Evolutionary conservation across 1,140 invertebrate genomes (phyloP), one percentile per base, ranked within the genome.

Genomic region (Calliopsis andreniformis): DNA sequence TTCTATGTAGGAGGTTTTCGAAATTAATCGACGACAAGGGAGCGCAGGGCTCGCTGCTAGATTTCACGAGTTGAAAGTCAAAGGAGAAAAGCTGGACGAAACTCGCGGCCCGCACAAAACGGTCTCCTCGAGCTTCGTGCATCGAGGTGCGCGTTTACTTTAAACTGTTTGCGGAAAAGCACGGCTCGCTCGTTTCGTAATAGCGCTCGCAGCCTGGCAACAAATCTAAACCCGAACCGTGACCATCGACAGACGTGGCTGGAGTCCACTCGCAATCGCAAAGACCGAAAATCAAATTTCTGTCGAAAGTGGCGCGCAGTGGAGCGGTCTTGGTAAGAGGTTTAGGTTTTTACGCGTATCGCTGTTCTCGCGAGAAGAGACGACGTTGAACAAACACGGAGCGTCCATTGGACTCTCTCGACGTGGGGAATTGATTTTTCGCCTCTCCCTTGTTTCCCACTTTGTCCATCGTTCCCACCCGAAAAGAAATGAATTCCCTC

Each of bases 401-500:
- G 55, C 35, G 30, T n/a, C 16, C 55, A n/a, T 55, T 8, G 49
- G 23, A 25, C 55, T 76, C 28, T 28, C 45, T 35, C 35, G 47
- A 12, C 35, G 42, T 28, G 12, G 51, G 61, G 64, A 82, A 82
- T 80, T 82, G 80, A 82, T 80, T 80, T 76, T 64, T 59, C 39
- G 30, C 20, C 14, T 58, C 23, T 7, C 30, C 62, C 55, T 64
- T 30, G 14, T 64, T 66, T 39, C 58, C 71, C 23, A 6, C 42
- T 61, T 76, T 70, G 71, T 81, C 58, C 42, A 25, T 70, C 78
- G 45, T 59, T 12, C 32, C 23, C 32, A 32, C 43, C 14, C 25
- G 6, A 5, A n/a, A 30, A 56, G 51, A 20, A 64, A 70, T 18
- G 35, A 80, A 80, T 53, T 66, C 30, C 23, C 23, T 45, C 28